phyloP scores from a whole-genome alignment of 92 coral and sea anemone species.

The Meandrina meandrites region DNA sequence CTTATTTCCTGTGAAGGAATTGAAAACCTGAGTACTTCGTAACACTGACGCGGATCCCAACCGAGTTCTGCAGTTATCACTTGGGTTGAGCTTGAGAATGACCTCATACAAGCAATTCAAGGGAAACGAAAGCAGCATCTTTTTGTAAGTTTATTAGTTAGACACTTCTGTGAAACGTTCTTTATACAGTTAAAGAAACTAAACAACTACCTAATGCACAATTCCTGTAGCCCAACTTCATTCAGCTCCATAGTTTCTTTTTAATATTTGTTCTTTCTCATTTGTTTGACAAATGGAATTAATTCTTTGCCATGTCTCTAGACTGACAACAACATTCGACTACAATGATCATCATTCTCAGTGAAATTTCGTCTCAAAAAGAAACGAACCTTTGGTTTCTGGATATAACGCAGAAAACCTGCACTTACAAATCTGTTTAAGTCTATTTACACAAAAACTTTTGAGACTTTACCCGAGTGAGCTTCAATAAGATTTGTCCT shows the following conservation, averaged over 20 bases:
- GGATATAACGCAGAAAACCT: not conserved
- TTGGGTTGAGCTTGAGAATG: not conserved
- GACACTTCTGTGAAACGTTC: not conserved
- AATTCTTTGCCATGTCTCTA: not conserved
- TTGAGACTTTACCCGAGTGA: no score
- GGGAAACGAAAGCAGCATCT: not conserved
- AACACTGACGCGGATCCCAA: not conserved
- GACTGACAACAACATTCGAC: not conserved
- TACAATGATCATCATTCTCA: not conserved
- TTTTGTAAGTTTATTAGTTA: not conserved
- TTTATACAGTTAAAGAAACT: not conserved
- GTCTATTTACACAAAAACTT: not conserved
- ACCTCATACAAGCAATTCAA: not conserved
- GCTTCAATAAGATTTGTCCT: no score
- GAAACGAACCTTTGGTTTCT: not conserved
- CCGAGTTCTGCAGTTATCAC: not conserved
- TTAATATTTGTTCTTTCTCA: not conserved
- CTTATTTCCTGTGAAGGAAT: no score
- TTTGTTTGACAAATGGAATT: slow-evolving; percentile 3
- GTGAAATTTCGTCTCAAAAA: not conserved
- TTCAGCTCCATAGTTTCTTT: not conserved
- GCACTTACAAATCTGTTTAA: not conserved
- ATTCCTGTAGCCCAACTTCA: not conserved
- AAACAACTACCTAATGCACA: not conserved
- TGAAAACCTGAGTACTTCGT: not conserved